Percentiles rank a stretch among this genome's conserved stretches.
These are phyloP conservation scores for Lypha dubia DNA, from an alignment of 2,888 invertebrate genomes.

Conservation along the genomic window DNA sequence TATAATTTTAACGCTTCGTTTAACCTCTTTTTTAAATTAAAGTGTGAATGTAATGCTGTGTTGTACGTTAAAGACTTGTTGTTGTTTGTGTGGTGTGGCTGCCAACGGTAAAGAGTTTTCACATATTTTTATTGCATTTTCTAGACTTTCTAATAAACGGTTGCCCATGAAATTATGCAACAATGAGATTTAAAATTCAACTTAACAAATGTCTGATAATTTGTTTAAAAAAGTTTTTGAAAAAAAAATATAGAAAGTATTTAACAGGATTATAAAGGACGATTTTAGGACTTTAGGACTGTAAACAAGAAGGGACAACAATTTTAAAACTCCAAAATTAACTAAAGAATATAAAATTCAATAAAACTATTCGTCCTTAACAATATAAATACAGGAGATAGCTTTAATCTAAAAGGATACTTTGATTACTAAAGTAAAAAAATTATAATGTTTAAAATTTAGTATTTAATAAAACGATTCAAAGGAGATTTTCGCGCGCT, in stretches of 20 bases:
- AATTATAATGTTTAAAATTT: not conserved
- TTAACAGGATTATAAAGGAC: too few species aligned
- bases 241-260: too few species aligned
- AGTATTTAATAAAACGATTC: not conserved
- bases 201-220: not conserved
- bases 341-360: too few species aligned
- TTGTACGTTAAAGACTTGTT: slow-evolving; percentile 12
- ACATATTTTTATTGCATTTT: slow-evolving; percentile 14
- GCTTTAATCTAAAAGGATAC: too few species aligned
- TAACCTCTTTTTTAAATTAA: slow-evolving; percentile 79
- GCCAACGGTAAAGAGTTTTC: slow-evolving; percentile 51
- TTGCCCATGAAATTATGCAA: slow-evolving; percentile 66
- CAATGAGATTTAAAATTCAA: slow-evolving; percentile 35
- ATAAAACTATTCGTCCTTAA: too few species aligned
- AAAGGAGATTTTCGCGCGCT: not conserved
- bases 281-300: too few species aligned
- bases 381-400: too few species aligned
- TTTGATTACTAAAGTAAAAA: too few species aligned
- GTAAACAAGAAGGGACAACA: too few species aligned
- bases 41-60: slow-evolving; percentile 25
- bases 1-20: slow-evolving; percentile 84
- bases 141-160: slow-evolving; percentile 58
- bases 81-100: slow-evolving; percentile 32
- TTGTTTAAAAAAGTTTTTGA: not conserved
- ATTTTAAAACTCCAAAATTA: too few species aligned